Evolutionary conservation across 2,113 vertebrate genomes (phyloP).

Genomic region (Gambusia affinis): DNA sequence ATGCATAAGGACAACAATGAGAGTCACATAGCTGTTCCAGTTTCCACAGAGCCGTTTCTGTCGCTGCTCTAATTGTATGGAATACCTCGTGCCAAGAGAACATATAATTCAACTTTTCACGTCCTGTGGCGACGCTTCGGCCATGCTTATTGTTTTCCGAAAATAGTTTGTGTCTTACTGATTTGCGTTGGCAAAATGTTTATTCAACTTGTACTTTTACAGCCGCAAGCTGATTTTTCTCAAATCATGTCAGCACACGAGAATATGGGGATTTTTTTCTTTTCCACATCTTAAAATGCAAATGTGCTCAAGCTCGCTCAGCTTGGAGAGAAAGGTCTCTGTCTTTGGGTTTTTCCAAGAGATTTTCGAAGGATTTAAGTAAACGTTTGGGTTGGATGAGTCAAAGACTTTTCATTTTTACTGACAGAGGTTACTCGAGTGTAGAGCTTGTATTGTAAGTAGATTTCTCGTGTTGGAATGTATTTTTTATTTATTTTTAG

Average conservation of each 20-base stretch:
- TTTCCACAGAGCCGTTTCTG: constrained; percentile 25
- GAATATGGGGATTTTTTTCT: constrained; percentile 8
- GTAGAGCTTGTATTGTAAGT: constrained; percentile 31
- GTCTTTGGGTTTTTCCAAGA: constrained; percentile 45
- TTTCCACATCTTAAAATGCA: constrained; percentile 35
- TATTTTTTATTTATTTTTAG: background rate
- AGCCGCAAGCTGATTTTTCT: background rate
- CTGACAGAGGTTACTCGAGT: constrained; percentile 32
- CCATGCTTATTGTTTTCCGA: background rate
- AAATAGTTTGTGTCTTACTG: background rate
- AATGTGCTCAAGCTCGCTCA: constrained; percentile 36
- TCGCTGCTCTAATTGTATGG: constrained; percentile 16
- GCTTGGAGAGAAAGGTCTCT: constrained; percentile 32
- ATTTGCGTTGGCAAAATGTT: background rate
- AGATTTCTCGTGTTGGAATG: background rate
- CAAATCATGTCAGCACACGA: background rate
- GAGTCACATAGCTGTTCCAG: constrained; percentile 28
- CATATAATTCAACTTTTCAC: background rate
- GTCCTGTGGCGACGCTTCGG: background rate
- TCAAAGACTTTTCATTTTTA: constrained; percentile 42
- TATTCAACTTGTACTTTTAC: background rate
- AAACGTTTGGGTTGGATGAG: constrained; percentile 28
- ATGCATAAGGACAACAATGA: constrained; percentile 42
- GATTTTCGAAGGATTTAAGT: constrained; percentile 51
- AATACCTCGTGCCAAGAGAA: constrained; percentile 12